These are phyloP conservation scores for Ptyas mucosa DNA, from an alignment of 2,113 vertebrate genomes.

Conservation along the genomic window DNA sequence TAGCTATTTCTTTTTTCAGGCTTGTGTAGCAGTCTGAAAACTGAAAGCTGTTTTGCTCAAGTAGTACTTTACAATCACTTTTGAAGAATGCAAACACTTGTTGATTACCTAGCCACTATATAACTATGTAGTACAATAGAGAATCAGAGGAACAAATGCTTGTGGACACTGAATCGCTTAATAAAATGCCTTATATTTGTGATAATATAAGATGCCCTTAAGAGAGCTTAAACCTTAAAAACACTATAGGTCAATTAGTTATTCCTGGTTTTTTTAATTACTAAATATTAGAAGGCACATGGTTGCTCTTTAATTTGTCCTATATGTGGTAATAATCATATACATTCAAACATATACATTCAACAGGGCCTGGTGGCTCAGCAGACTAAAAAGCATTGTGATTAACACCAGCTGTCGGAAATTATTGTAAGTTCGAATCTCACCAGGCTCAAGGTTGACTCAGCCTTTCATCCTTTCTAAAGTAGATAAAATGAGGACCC, in stretches of 20 bases:
- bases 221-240: neutral
- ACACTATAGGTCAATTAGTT: neutral
- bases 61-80: neutral
- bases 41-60: neutral
- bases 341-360: neutral
- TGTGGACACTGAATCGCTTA: neutral
- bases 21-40: neutral
- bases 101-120: neutral
- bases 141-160: neutral
- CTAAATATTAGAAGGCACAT: neutral
- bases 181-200: neutral
- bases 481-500: too few species aligned
- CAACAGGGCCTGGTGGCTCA: too few species aligned
- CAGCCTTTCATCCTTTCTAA: too few species aligned
- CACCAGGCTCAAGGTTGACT: too few species aligned
- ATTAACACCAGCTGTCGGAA: too few species aligned
- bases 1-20: neutral
- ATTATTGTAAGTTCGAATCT: too few species aligned
- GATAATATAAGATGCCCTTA: neutral
- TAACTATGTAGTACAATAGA: neutral
- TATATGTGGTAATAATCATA: neutral
- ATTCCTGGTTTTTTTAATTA: neutral
- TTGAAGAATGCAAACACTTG: neutral
- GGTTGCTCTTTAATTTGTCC: neutral
- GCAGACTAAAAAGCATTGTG: too few species aligned